Evolutionary conservation across 2,888 invertebrate species (phyloP), one percentile per base, ranked within the genome.

Genomic region (Spatulosminthurus flaviceps): DNA sequence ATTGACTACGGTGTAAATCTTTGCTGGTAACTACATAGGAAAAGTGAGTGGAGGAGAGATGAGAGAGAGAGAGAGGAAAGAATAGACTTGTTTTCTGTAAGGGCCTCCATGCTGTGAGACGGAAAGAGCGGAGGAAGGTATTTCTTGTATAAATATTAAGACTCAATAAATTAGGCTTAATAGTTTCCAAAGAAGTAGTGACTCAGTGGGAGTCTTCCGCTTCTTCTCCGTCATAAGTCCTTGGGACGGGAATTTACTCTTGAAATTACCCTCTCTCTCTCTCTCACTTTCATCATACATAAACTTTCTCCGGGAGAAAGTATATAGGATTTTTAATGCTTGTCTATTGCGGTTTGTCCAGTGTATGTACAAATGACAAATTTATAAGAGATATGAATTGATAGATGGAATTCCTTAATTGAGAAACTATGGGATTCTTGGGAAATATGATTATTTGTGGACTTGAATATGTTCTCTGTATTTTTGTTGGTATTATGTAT

Each of bases 1-100:
- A 34, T 34, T 34, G 34, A 34, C 34, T 34, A 9, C 9, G 34
- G 9, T 34, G 34, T 34, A 34, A 34, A 34, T 34, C 34, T 4
- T 34, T 34, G 34, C 4, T 34, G 5, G 34, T 34, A 34, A 9
- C 34, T n/a, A n/a, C n/a, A 60, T 60, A 60, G 60, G 60, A 97
- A 96, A 85, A 26, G 11, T 21, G 66, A 28, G n/a, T 11, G 69
- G n/a, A 28, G 13, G 26, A 66, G 26, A 24, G 26, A 66, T n/a
- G 26, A 21, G 66, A 24, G 66, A 24, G 26, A 66, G 26, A 29
- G 29, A n/a, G n/a, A 34, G 70, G 4, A 1, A 21, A 34, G 71
- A 43, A 43, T 43, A 42, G 71, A 43, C 71, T 72, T 22, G 42
- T 72, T 24, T 43, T 19, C 67, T 7, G 22, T 1, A 24, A 9